Evolutionary conservation across 2,113 vertebrate genomes (phyloP).

Genomic region (Dicentrarchus labrax): DNA sequence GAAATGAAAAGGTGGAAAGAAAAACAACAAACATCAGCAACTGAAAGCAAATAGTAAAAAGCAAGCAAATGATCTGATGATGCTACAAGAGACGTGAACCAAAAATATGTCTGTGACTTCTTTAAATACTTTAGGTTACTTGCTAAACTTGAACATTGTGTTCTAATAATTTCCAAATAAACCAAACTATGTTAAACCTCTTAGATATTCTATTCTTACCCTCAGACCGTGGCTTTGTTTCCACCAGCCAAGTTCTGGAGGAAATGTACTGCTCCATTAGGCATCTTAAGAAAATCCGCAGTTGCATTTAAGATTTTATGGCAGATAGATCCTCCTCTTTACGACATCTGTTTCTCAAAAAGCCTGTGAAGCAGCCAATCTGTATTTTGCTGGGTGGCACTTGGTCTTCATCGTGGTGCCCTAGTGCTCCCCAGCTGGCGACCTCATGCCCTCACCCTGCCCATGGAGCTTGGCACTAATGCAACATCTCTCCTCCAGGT

Average conservation of each 20-base stretch:
- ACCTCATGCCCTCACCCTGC: slow-evolving; percentile 63
- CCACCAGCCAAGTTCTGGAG: slow-evolving; percentile 27
- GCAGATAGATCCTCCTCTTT: slow-evolving; percentile 59
- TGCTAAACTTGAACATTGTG: slow-evolving; percentile 21
- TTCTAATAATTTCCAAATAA: slow-evolving; percentile 51
- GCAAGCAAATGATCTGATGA: slow-evolving; percentile 10
- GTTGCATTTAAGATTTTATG: slow-evolving; percentile 32
- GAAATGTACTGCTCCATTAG: slow-evolving; percentile 44
- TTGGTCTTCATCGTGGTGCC: slow-evolving; percentile 51
- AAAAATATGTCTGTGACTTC: slow-evolving; percentile 8
- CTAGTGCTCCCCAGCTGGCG: slow-evolving; percentile 61
- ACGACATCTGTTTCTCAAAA: slow-evolving; percentile 55
- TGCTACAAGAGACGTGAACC: slow-evolving; percentile 9
- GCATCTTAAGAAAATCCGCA: slow-evolving; percentile 43
- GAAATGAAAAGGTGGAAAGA: slow-evolving; percentile 36
- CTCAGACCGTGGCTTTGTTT: slow-evolving; percentile 22
- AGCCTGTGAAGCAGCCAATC: slow-evolving; percentile 40
- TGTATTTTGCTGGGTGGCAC: slow-evolving; percentile 58
- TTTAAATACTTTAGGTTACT: slow-evolving; percentile 42
- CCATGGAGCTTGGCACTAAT: slow-evolving; percentile 30
- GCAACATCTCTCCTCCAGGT: neutral
- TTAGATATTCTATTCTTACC: slow-evolving; percentile 39
- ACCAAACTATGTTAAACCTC: slow-evolving; percentile 51
- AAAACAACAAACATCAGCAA: slow-evolving; percentile 48
- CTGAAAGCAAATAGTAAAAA: slow-evolving; percentile 9